These are phyloP conservation scores for Luffia ferchaultella DNA, from an alignment of 2,888 invertebrate species.

Conservation along the genomic window DNA sequence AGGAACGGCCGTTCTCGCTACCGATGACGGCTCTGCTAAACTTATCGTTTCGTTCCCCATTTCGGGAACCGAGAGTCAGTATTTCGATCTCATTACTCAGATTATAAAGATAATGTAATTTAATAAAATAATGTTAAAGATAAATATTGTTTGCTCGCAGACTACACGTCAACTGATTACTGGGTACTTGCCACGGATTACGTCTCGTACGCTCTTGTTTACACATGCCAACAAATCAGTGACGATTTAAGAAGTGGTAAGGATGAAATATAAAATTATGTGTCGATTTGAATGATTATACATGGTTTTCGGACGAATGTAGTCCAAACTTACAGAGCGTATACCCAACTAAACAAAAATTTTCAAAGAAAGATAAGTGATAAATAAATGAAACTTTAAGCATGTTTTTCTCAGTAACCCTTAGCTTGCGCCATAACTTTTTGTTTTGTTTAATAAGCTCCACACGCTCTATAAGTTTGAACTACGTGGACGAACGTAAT, in stretches of 20 bases:
- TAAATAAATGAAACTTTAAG: too few species aligned
- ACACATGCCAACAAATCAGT: conserved; percentile 67
- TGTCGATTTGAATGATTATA: too few species aligned
- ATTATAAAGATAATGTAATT: too few species aligned
- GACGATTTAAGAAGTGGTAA: conserved; percentile 49
- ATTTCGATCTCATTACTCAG: background rate
- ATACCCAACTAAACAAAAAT: too few species aligned
- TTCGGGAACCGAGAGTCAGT: conserved; percentile 38
- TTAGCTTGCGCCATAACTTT: background rate
- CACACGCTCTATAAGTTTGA: too few species aligned
- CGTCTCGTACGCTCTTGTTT: conserved; percentile 67
- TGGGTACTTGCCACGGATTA: conserved; percentile 60
- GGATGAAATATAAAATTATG: background rate
- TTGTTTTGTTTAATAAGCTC: too few species aligned
- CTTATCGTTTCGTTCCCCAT: conserved; percentile 65
- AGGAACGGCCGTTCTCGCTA: conserved; percentile 35
- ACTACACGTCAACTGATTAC: conserved; percentile 30
- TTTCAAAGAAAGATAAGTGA: too few species aligned
- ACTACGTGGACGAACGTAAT: too few species aligned
- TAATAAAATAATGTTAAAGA: background rate
- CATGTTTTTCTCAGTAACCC: background rate
- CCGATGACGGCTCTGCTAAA: conserved; percentile 53
- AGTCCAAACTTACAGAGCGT: too few species aligned
- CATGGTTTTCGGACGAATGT: too few species aligned
- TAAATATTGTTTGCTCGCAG: background rate